These are phyloP conservation scores for Phytoseiulus persimilis DNA, from an alignment of 2,888 invertebrate species.

Conservation along the genomic window DNA sequence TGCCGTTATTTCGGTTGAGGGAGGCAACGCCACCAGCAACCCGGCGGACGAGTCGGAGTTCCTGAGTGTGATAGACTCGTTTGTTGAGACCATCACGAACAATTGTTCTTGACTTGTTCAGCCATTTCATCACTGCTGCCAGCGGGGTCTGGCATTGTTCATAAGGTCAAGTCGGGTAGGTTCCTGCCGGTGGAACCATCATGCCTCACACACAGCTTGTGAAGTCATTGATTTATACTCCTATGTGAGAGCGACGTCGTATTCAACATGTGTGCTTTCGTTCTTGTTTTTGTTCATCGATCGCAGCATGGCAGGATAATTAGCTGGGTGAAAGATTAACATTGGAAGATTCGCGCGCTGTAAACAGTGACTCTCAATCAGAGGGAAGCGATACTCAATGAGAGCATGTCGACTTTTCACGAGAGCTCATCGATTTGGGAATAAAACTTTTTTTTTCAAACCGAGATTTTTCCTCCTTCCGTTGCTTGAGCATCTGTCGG, in stretches of 20 bases:
- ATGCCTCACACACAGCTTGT: neutral
- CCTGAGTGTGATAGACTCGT: slow-evolving; percentile 10
- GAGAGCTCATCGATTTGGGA: neutral
- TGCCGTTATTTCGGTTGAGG: neutral
- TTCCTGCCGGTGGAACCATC: too few species aligned
- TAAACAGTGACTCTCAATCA: neutral
- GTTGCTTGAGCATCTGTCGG: too few species aligned
- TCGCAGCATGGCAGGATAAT: neutral
- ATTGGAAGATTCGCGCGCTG: neutral
- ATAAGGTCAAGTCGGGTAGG: too few species aligned
- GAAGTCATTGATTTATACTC: neutral
- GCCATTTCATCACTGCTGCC: too few species aligned
- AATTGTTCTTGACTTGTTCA: neutral
- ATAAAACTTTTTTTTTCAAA: neutral
- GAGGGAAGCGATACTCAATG: neutral
- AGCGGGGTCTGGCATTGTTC: too few species aligned
- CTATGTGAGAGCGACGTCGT: neutral
- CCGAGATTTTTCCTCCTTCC: neutral
- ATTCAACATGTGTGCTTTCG: neutral
- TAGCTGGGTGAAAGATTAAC: neutral
- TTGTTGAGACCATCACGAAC: neutral
- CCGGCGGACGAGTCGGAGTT: slow-evolving; percentile 25
- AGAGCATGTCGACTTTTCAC: neutral
- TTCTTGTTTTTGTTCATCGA: neutral
- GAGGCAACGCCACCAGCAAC: neutral